phyloP scores from a whole-genome alignment of 2,888 invertebrate genomes.

The Chaitophorus viminalis region DNA sequence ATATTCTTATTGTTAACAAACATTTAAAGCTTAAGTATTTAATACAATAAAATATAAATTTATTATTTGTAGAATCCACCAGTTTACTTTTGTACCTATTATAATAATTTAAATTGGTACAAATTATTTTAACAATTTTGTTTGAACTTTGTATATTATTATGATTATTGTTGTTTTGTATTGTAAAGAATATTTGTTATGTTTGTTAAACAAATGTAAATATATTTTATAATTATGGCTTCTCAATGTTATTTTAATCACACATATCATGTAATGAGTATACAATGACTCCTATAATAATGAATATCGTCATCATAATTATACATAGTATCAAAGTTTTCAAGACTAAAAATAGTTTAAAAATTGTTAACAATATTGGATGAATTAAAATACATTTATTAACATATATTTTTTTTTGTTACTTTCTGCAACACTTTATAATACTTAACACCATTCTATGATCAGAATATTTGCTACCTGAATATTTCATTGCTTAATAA shows the following conservation, averaged over 20 bases:
- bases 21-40: neutral
- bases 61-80: neutral
- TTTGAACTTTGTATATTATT: neutral
- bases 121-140: neutral
- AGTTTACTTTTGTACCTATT: neutral
- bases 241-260: neutral
- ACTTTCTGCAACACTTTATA: neutral
- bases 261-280: neutral
- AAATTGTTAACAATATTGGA: conserved; percentile 15
- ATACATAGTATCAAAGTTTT: neutral
- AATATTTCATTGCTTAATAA: neutral
- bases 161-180: neutral
- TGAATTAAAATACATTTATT: conserved; percentile 31
- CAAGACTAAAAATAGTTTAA: neutral
- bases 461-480: neutral
- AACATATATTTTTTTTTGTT: no score
- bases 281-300: neutral
- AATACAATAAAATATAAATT: neutral
- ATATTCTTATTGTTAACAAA: neutral
- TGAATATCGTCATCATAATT: neutral
- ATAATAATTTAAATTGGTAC: neutral
- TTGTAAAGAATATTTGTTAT: neutral
- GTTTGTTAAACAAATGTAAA: no score
- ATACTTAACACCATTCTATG: neutral
- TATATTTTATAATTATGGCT: neutral